These are phyloP conservation scores for Limnodromus scolopaceus DNA, from an alignment of 2,797 vertebrate species.

Conservation along the genomic window DNA sequence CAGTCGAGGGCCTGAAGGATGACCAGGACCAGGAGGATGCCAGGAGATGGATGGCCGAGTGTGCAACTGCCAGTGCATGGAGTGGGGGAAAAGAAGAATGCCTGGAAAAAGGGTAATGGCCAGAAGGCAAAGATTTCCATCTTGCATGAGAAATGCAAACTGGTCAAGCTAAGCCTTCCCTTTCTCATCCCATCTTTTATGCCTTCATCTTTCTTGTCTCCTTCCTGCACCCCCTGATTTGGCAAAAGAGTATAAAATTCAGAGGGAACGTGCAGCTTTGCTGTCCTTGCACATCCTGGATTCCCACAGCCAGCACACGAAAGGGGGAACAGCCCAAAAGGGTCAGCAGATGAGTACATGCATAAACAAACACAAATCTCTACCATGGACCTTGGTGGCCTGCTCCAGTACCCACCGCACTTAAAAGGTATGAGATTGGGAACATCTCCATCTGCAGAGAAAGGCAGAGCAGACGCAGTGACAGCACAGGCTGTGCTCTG, in stretches of 20 bases:
- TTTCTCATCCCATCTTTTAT: background rate
- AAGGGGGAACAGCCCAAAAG: background rate
- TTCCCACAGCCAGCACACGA: background rate
- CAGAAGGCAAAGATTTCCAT: background rate
- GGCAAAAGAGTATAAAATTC: background rate
- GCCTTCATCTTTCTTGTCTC: background rate
- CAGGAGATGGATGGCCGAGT: background rate
- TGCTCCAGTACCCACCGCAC: background rate
- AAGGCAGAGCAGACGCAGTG: background rate
- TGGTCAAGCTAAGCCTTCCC: background rate
- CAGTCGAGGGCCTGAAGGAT: background rate
- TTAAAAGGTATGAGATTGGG: background rate
- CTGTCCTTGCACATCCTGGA: background rate
- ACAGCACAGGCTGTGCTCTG: background rate
- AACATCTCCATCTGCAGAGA: background rate
- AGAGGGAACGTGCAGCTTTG: background rate
- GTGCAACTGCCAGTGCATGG: fast-evolving
- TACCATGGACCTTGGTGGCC: background rate
- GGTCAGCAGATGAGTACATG: background rate
- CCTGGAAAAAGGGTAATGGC: background rate
- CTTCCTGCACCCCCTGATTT: background rate
- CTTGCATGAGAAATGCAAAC: background rate
- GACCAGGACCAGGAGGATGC: background rate
- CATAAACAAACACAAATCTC: background rate
- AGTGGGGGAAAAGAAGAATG: background rate